Percentiles rank a stretch among this genome's conserved stretches.
These are phyloP conservation scores for Lutraria rhynchaena DNA, from an alignment of 1,140 invertebrate species.

Conservation along the genomic window DNA sequence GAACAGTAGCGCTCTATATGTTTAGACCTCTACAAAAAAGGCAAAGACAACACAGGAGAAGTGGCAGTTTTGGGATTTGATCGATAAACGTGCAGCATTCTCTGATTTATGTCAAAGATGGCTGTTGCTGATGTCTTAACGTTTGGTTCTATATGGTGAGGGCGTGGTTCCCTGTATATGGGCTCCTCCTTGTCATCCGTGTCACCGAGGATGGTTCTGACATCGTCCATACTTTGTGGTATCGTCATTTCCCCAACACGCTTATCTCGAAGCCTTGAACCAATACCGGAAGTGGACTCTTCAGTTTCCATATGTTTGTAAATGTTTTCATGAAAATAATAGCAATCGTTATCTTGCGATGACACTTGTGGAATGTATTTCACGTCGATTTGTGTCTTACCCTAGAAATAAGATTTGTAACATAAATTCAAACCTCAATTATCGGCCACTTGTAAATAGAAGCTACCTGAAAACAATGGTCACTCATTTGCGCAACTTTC, in stretches of 20 bases:
- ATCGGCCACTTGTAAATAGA: no score
- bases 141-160: not conserved
- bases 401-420: not conserved
- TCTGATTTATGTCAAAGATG: slow-evolving; percentile 1
- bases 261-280: not conserved
- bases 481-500: no score
- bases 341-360: not conserved
- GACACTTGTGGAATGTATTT: not conserved
- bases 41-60: not conserved
- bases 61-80: not conserved
- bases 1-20: no score
- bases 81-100: not conserved
- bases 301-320: slow-evolving; percentile 3
- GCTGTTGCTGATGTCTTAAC: slow-evolving; percentile 4
- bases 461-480: no score
- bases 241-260: not conserved
- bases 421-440: no score
- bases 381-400: not conserved
- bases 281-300: not conserved
- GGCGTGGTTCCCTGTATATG: not conserved
- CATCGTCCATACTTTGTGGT: not conserved
- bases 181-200: not conserved
- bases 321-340: not conserved
- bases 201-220: slow-evolving; percentile 13
- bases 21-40: no score